Base-by-base conservation (phyloP, 2,113 vertebrate species). In the Albula glossodonta region DNA sequence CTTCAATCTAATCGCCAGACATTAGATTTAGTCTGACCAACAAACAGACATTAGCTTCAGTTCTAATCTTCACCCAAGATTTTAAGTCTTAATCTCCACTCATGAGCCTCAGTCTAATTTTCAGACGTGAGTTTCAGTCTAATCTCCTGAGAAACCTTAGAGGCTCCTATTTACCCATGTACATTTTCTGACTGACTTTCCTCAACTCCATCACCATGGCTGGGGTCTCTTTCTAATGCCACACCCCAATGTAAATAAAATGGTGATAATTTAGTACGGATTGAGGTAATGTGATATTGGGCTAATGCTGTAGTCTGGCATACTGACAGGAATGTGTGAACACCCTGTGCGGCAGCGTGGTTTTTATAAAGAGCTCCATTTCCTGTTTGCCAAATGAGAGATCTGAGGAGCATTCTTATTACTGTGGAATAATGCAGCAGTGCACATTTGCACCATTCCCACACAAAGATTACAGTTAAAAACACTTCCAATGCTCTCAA, bases 331-430 rank as follows among this genome's bases (percentile, higher is more conserved):
- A 53, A 83, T 31, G 50, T 81, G 52, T 81, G 52, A 53, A 25
- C 9, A 22, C 51, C 80, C 13, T 52, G 22, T 53, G 17, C 15
- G 7, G 81, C 10, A 4, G 81, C 70, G 60, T 52, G 22, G 53
- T 49, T 17, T 78, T 48, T 11, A 80, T 63, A 60, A 66, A 60
- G 56, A 70, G 3, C 11, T 31, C 31, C 25, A 49, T 48, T 82
- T 86, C 85, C 85, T 86, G 80, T 82, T 83, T 66, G 53, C 48
- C 52, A 31, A 85, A 52, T 49, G 19, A 63, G 10, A 50, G 78
- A 63, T 85, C 84, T 86, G 80, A 86, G 60, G 25, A 51, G 12
- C 12, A 10, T 48, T 25, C 22, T 81, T 52, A 82, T 86, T 82
- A 82, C 70, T 85, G 31, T 31, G 57, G 56, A 31, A 80, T 84